Percentiles rank a stretch among this genome's conserved stretches.
These are phyloP conservation scores for Rousettus leschenaultii DNA, from an alignment of 2,113 vertebrate genomes.

Conservation along the genomic window DNA sequence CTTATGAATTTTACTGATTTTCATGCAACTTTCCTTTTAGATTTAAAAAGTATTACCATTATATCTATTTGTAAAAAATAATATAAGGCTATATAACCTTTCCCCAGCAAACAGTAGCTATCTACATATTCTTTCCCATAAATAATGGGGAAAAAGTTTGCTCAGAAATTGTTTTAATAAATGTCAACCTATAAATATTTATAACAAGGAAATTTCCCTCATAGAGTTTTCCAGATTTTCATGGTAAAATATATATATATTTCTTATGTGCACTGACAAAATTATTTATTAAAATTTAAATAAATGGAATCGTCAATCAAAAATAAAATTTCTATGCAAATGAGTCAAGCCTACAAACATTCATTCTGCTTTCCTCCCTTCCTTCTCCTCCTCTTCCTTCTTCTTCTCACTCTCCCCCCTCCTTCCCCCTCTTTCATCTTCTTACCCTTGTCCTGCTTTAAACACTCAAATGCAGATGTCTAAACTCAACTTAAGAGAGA, in stretches of 20 bases:
- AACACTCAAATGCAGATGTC: background rate
- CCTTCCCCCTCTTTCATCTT: background rate
- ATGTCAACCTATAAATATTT: background rate
- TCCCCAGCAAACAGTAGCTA: constrained; percentile 17
- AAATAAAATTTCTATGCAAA: background rate
- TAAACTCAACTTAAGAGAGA: background rate
- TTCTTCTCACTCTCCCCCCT: too few species aligned
- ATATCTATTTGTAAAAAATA: background rate
- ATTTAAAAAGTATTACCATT: background rate
- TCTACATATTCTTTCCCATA: background rate
- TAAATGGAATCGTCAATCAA: background rate
- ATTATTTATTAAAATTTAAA: background rate
- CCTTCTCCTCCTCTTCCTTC: background rate
- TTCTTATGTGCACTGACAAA: background rate
- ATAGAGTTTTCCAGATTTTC: background rate
- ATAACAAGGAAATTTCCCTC: background rate
- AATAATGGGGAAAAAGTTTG: constrained; percentile 51
- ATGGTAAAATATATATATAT: background rate
- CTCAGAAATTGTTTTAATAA: constrained; percentile 38
- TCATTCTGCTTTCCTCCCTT: background rate
- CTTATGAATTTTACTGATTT: background rate
- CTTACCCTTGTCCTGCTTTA: background rate
- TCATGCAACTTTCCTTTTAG: background rate
- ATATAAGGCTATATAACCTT: background rate
- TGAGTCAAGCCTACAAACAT: background rate